Base-by-base conservation (phyloP, 2,888 invertebrate species). In the Eupelmus urozonus region DNA sequence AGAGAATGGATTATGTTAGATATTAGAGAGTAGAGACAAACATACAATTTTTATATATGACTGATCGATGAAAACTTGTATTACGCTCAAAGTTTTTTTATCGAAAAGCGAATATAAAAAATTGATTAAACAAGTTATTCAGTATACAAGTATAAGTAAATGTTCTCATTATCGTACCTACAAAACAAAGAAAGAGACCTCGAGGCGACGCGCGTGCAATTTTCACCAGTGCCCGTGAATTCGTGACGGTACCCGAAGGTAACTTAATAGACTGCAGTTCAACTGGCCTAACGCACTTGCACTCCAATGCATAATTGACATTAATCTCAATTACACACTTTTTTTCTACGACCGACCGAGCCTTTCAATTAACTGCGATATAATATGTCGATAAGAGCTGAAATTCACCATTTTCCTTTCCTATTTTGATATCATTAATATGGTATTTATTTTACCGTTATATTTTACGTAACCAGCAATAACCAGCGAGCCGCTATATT, bases 191-290 rank as follows among this genome's bases (percentile, higher is more conserved):
- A 45, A 45, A 25, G 16, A 45, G 23, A 63, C 3, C 16, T 42
- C n/a, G 27, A 49, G 27, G 7, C 18, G 4, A 62, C 16, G 18
- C 16, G 34, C 16, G 23, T 53, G 27, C 25, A 20, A 13, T 66
- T 66, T 51, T 53, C 7, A 66, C 20, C 34, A 49, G 29, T 11
- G 53, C 27, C 53, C 53, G 16, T 66, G 53, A 66, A 66, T 53
- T 66, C 53, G 66, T 20, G 45, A 66, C 20, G 34, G 23, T 13
- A 5, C 29, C 4, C 23, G 66, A 66, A 66, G 66, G 66, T 66
- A 66, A 66, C 66, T 53, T 23, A 34, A 51, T 34, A 7, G 53
- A 66, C 29, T 20, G 29, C 34, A 20, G 25, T 53, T 34, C 66
- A 66, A 66, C 4, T 18, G 66, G 13, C 34, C 27, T 0, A 66